phyloP scores from a whole-genome alignment of 2,888 invertebrate species.

The Parelbella ahira region DNA sequence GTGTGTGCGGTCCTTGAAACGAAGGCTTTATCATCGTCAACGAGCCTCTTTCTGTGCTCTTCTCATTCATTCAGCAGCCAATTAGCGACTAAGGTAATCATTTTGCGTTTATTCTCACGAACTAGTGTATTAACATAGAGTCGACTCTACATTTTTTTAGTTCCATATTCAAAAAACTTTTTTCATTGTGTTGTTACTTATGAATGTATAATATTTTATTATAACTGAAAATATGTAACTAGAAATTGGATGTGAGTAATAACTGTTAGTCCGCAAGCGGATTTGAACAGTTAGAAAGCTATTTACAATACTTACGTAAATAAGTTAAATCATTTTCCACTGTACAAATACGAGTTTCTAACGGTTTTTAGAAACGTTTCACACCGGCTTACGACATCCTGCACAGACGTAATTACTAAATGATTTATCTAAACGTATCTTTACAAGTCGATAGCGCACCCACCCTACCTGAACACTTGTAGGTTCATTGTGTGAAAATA shows the following conservation, averaged over 20 bases:
- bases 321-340: constrained; percentile 16
- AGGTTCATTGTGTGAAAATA: too few species aligned
- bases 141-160: constrained; percentile 3
- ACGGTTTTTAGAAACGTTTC: constrained; percentile 1
- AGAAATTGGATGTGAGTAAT: too few species aligned
- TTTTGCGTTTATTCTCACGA: constrained; percentile 11
- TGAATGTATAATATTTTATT: too few species aligned
- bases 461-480: too few species aligned
- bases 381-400: neutral
- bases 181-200: neutral
- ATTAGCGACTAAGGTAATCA: constrained; percentile 50
- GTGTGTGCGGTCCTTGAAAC: constrained; percentile 67
- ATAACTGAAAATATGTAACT: too few species aligned
- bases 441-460: too few species aligned
- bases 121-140: constrained; percentile 1
- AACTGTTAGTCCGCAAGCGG: constrained; percentile 22
- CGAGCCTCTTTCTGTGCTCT: constrained; percentile 46
- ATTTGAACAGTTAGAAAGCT: constrained; percentile 30
- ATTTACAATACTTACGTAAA: constrained; percentile 28
- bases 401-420: neutral
- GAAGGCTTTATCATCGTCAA: constrained; percentile 65
- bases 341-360: neutral
- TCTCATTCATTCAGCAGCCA: constrained; percentile 49
- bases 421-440: constrained; percentile 1
- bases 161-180: too few species aligned